Conservation (phyloP, 1,140 invertebrate species). For the Oppia nitens region DNA sequence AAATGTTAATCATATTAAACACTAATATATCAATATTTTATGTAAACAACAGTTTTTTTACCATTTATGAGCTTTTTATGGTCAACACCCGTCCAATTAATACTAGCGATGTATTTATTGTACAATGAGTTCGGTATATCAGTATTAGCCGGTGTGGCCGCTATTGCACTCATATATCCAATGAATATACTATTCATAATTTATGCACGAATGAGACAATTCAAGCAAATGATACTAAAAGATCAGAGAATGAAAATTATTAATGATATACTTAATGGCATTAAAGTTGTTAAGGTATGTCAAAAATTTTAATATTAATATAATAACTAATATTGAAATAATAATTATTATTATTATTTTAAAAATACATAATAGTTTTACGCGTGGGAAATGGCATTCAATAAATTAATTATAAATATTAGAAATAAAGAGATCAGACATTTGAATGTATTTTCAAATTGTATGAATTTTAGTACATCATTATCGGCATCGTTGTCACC, state of each 20-base stretch:
- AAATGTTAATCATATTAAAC: neutral
- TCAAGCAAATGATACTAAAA: constrained; percentile 27
- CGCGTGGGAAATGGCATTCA: constrained; percentile 22
- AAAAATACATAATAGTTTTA: constrained; percentile 25
- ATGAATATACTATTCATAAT: constrained; percentile 31
- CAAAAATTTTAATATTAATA: constrained; percentile 28
- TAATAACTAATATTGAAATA: constrained; percentile 28
- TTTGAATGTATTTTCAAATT: constrained; percentile 15
- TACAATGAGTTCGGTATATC: constrained; percentile 45
- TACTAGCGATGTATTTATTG: constrained; percentile 29
- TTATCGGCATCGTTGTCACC: constrained; percentile 26
- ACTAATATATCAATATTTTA: constrained; percentile 20
- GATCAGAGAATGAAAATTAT: constrained; percentile 27
- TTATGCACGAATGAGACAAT: constrained; percentile 29
- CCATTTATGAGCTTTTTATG: constrained; percentile 23
- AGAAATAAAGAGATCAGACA: constrained; percentile 20
- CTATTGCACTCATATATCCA: constrained; percentile 53
- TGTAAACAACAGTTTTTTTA: too few species aligned
- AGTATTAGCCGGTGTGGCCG: constrained; percentile 69
- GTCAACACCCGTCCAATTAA: constrained; percentile 28
- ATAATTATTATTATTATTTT: constrained; percentile 28
- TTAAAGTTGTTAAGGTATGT: constrained; percentile 25
- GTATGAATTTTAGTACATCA: constrained; percentile 16
- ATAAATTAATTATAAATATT: constrained; percentile 16
- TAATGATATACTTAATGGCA: constrained; percentile 27